Evolutionary conservation across 2,113 vertebrate genomes (phyloP), one percentile per base, ranked within the genome.

Genomic region (Zosterops lateralis): DNA sequence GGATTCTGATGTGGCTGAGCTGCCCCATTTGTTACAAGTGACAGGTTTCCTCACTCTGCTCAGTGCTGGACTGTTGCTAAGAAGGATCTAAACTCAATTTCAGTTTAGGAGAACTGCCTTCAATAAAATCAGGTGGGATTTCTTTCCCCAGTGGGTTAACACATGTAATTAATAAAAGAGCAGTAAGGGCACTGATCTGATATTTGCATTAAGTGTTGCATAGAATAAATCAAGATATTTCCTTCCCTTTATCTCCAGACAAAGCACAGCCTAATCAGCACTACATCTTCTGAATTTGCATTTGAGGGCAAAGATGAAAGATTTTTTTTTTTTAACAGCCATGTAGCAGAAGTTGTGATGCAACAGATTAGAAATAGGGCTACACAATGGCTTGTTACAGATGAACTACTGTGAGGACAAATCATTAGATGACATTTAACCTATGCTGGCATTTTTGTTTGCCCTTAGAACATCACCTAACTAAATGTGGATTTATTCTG

Each of bases 401-500:
- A 85, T 66, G 74, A 91, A 73, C 75, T 91, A 34, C 58, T 50
- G 54, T 32, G 62, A 91, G 54, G 58, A 91, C 62, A 90, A 96
- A 93, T 91, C 79, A 72, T 93, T 85, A 94, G 62, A 44, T 62
- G 92, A 85, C 90, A 93, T 88, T 91, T 95, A 93, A 95, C 92
- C 93, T 85, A 58, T 54, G 78, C 4, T 91, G 67, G 62, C 85
- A 90, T 73, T 87, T 94, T 79, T 94, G 24, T 79, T 91, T 91
- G 78, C 87, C 84, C 85, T 96, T 58, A 91, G 71, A 96, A 80
- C 67, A 80, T 51, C 67, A 70, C 67, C 73, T 77, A 95, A 94
- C 93, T 94, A 94, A 90, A 91, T 73, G 72, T 91, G 87, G 80
- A 90, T 95, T 96, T 95, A 95, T 94, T 96, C 47, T 94, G 93